These are phyloP conservation scores for Orius insidiosus DNA, from an alignment of 1,140 invertebrate genomes.

Conservation along the genomic window DNA sequence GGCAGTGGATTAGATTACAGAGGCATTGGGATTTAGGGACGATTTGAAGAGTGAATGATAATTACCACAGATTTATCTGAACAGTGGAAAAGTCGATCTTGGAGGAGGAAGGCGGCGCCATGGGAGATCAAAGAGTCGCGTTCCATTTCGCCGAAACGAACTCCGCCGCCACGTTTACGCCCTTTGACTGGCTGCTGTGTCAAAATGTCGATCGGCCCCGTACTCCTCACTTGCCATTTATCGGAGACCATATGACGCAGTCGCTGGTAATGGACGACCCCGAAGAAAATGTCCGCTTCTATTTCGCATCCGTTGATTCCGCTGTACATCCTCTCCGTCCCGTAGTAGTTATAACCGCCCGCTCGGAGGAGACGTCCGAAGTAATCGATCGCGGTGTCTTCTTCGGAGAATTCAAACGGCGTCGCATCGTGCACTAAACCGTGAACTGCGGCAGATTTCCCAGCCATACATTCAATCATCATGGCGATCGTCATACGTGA, in stretches of 20 bases:
- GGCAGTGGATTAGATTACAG: too few relatives aligned
- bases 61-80: constrained; percentile 74
- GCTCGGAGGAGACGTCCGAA: constrained; percentile 77
- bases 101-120: constrained; percentile 77
- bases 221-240: constrained; percentile 94
- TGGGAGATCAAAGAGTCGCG: constrained; percentile 90
- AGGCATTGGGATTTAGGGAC: too few relatives aligned
- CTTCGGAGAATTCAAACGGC: constrained; percentile 81
- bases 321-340: constrained; percentile 89
- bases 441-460: constrained; percentile 81
- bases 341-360: constrained; percentile 90
- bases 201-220: constrained; percentile 73
- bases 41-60: too few relatives aligned
- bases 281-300: constrained; percentile 88
- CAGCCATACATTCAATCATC: constrained; percentile 99
- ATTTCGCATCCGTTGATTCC: constrained; percentile 83
- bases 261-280: constrained; percentile 93
- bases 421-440: constrained; percentile 91
- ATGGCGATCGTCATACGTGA: constrained; percentile 99
- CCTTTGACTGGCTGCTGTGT: constrained; percentile 85
- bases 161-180: constrained; percentile 76
- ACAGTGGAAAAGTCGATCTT: constrained; percentile 86
- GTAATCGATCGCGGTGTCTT: constrained; percentile 85
- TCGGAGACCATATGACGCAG: constrained; percentile 97
- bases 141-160: constrained; percentile 99